These are phyloP conservation scores for Chionoecetes opilio DNA, from an alignment of 1,140 invertebrate species.

Conservation along the genomic window DNA sequence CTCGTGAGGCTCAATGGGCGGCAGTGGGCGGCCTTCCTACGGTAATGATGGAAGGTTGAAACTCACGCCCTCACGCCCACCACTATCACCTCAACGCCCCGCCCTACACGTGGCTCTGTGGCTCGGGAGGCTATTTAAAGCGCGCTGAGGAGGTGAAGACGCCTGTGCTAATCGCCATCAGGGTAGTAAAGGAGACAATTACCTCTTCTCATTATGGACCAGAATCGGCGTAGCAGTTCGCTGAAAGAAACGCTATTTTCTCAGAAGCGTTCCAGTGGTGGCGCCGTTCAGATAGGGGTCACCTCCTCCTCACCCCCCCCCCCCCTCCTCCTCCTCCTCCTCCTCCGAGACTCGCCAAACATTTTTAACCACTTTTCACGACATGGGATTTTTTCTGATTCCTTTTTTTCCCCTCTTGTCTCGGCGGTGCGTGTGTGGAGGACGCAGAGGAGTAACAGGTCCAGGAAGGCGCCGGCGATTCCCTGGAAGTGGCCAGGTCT, in stretches of 20 bases:
- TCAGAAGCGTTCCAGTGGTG: constrained; percentile 74
- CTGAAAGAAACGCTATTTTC: constrained; percentile 75
- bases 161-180: constrained; percentile 77
- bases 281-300: constrained; percentile 62
- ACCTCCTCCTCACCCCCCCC: too few species aligned
- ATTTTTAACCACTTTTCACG: constrained; percentile 43
- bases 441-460: not conserved
- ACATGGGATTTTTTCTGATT: constrained; percentile 21
- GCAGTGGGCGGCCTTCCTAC: not conserved
- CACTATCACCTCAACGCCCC: not conserved
- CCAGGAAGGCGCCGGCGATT: not conserved
- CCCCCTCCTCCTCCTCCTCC: constrained; percentile 35
- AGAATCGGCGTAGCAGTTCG: constrained; percentile 66
- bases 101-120: not conserved
- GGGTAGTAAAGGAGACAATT: constrained; percentile 77
- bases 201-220: constrained; percentile 69
- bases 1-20: constrained; percentile 51
- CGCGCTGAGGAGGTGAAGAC: constrained; percentile 74
- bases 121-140: constrained; percentile 62
- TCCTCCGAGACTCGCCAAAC: constrained; percentile 6
- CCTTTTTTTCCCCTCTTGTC: not conserved
- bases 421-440: not conserved
- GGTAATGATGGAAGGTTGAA: not conserved
- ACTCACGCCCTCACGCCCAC: not conserved
- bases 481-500: not conserved